Evolutionary conservation across 2,113 vertebrate species (phyloP).

Genomic region (Podilymbus podiceps): DNA sequence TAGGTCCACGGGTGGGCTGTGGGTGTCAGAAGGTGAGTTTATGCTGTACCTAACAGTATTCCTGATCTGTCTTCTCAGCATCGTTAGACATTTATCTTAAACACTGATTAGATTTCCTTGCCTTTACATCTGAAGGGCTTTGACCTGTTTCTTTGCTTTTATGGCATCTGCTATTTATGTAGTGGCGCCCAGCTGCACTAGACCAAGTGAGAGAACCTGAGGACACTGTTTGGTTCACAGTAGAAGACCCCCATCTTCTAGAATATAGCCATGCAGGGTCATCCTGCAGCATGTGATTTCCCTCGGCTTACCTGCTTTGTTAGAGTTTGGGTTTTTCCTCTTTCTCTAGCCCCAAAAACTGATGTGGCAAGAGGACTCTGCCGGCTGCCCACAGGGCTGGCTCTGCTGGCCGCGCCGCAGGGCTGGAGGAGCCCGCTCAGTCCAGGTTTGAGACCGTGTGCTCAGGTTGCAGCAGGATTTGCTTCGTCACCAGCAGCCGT

Average conservation of each 20-base stretch:
- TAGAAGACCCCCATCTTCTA: background rate
- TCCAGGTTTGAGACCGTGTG: background rate
- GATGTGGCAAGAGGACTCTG: background rate
- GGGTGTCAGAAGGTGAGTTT: background rate
- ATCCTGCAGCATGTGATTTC: fast-evolving
- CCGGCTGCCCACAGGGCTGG: background rate
- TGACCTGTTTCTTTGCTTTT: background rate
- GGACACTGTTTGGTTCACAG: background rate
- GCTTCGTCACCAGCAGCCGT: background rate
- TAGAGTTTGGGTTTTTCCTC: background rate
- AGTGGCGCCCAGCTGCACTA: background rate
- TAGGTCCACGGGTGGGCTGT: background rate
- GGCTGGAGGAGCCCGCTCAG: fast-evolving
- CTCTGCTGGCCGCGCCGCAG: fast-evolving
- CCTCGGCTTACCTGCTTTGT: background rate
- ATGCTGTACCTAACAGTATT: background rate
- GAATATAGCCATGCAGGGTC: background rate
- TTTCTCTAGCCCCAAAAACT: background rate
- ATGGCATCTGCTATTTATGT: background rate
- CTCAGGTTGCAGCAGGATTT: background rate
- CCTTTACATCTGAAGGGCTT: background rate
- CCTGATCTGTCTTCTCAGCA: background rate
- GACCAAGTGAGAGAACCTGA: background rate
- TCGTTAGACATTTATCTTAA: background rate
- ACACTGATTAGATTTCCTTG: background rate